Evolutionary conservation across 2,113 vertebrate species (phyloP), one percentile per base, ranked within the genome.

Genomic region (Polyodon spathula): DNA sequence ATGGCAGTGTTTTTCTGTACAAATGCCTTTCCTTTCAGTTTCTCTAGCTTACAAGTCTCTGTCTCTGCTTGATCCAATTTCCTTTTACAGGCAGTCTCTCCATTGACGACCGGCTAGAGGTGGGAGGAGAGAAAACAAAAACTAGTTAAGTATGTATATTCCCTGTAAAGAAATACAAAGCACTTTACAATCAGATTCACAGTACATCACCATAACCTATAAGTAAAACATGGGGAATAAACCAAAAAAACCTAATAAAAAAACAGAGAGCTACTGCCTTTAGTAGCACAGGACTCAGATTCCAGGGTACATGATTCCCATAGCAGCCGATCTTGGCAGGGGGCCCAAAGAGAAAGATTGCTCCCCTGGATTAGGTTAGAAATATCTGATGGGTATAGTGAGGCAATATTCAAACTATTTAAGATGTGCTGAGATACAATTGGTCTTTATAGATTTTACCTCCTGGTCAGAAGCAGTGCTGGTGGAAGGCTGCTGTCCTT

Each of bases 1-100:
- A 92, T 92, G 0, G 93, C 91, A 44, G 81, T 81, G 27, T 80
- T 77, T 51, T 76, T 84, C 76, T 78, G 79, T 2, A 83, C 46
- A 54, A 55, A 68, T 0, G 58, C 75, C 52, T 70, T 78, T 16
- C 63, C 76, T 68, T 84, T 78, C 66, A 94, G 83, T 55, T 85
- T 85, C 63, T 77, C 75, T 66, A 95, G 79, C 71, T 61, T 88
- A 76, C 93, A 97, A 37, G 4, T 12, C 10, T 3, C 56, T 3
- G 37, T 48, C 58, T 67, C 61, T 6, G 6, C 58, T 6, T 27
- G 74, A 41, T 73, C 58, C 0, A 66, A 69, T 8, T 62, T 82
- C 40, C 78, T 73, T 61, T 85, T 86, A 62, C 63, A 65, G 40
- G 63, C 58, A 3, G 63, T 68, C 10, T 62, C 73, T 40, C 61